Conservation (phyloP, 1,140 invertebrate genomes). For the Trinorchestia longiramus region DNA sequence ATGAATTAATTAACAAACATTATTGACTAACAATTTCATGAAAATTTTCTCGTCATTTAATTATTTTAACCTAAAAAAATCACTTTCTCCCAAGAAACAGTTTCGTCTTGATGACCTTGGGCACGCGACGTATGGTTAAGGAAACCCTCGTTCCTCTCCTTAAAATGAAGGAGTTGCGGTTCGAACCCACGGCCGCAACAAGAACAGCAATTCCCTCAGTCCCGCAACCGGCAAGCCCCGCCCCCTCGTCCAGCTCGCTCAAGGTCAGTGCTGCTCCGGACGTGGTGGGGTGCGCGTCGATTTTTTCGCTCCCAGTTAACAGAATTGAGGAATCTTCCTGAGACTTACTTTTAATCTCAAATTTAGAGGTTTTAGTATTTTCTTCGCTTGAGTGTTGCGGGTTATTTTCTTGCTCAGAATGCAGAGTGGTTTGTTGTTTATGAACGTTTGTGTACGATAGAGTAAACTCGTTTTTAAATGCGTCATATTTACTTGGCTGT, state of each 20-base stretch:
- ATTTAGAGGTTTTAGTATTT: neutral
- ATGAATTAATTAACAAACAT: too few species aligned
- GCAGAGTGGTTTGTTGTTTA: neutral
- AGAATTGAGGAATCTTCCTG: neutral
- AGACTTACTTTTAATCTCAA: neutral
- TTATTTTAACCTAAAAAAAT: too few species aligned
- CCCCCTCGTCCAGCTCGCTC: neutral
- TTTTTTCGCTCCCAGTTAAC: neutral
- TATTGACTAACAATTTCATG: too few species aligned
- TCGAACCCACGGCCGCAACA: neutral
- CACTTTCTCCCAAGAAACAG: conserved; percentile 72
- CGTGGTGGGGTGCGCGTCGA: neutral
- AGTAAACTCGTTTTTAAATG: neutral
- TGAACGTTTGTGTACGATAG: neutral
- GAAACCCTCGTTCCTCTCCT: conserved; percentile 84
- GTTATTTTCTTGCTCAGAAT: too few species aligned
- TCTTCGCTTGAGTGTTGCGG: neutral
- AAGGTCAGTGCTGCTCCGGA: neutral
- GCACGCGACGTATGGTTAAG: conserved; percentile 93
- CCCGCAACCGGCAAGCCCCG: neutral
- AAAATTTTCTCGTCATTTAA: too few species aligned
- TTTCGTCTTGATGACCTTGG: conserved; percentile 86
- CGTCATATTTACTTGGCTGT: neutral
- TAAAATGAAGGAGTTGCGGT: conserved; percentile 69
- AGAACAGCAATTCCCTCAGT: neutral